These are phyloP conservation scores for Orthonevra nobilis DNA, from an alignment of 2,888 invertebrate genomes.

Conservation along the genomic window DNA sequence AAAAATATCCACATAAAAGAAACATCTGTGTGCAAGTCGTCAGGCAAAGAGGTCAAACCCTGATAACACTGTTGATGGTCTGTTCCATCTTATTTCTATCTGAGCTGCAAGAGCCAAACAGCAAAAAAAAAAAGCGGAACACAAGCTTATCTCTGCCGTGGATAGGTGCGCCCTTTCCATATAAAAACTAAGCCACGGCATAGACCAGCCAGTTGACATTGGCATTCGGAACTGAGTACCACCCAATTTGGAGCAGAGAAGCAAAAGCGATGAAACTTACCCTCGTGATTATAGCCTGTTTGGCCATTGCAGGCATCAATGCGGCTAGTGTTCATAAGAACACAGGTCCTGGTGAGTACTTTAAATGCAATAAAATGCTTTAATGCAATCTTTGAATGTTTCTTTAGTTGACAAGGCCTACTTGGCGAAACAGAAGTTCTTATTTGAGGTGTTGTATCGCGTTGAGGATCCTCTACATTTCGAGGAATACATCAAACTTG, in stretches of 20 bases:
- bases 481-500: conserved; percentile 76
- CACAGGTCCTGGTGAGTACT: conserved; percentile 18
- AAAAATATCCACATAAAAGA: conserved; percentile 26
- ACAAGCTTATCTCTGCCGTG: conserved; percentile 23
- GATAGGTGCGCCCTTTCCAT: conserved; percentile 13
- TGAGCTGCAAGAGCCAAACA: conserved; percentile 1
- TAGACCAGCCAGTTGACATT: conserved; percentile 41
- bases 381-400: too few relatives aligned
- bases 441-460: conserved; percentile 74
- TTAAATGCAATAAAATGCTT: not conserved
- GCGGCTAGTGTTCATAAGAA: conserved; percentile 71
- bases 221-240: conserved; percentile 22
- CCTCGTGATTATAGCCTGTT: conserved; percentile 75
- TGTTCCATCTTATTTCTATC: conserved; percentile 15
- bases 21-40: conserved; percentile 5
- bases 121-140: conserved; percentile 23
- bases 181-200: conserved; percentile 27
- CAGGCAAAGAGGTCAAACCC: conserved; percentile 33
- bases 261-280: conserved; percentile 75
- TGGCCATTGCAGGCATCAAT: conserved; percentile 74
- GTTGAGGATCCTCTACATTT: conserved; percentile 74
- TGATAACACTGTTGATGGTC: conserved; percentile 30
- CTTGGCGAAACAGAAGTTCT: conserved; percentile 75
- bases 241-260: conserved; percentile 72
- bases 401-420: conserved; percentile 73